Percentiles rank a stretch among this genome's conserved stretches.
phyloP scores from a whole-genome alignment of 2,113 vertebrate species.

The Odontesthes bonariensis region DNA sequence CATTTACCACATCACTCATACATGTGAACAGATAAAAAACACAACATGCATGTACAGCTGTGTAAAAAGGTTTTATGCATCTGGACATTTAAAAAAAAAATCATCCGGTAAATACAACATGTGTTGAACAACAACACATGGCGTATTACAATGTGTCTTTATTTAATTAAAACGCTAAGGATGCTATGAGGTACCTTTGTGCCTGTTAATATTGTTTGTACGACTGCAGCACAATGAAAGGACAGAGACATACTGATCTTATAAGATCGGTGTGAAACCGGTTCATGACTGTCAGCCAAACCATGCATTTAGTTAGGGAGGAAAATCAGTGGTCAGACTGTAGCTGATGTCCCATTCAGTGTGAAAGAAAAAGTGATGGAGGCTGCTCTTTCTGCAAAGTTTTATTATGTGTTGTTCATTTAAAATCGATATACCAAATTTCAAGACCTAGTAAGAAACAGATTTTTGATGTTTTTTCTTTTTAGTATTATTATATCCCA shows the following conservation, averaged over 20 bases:
- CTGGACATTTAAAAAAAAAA: too few relatives aligned
- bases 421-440: too few relatives aligned
- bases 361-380: slow-evolving; percentile 47
- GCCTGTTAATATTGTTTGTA: slow-evolving; percentile 44
- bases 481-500: too few relatives aligned
- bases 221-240: slow-evolving; percentile 16
- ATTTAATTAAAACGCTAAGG: too few relatives aligned
- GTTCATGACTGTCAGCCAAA: slow-evolving; percentile 2
- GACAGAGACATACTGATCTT: neutral
- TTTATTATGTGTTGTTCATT: too few relatives aligned
- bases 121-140: neutral
- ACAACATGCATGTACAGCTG: neutral
- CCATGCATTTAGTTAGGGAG: neutral
- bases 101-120: neutral
- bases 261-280: slow-evolving; percentile 7
- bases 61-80: too few relatives aligned
- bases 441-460: too few relatives aligned
- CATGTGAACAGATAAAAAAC: neutral
- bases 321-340: slow-evolving; percentile 24
- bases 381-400: slow-evolving; percentile 18
- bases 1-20: slow-evolving; percentile 7
- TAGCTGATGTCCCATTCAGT: slow-evolving; percentile 31
- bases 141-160: too few relatives aligned
- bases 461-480: too few relatives aligned
- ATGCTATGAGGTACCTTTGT: slow-evolving; percentile 24